Conservation (phyloP, 2,113 vertebrate genomes). For the Erpornis zantholeuca region DNA sequence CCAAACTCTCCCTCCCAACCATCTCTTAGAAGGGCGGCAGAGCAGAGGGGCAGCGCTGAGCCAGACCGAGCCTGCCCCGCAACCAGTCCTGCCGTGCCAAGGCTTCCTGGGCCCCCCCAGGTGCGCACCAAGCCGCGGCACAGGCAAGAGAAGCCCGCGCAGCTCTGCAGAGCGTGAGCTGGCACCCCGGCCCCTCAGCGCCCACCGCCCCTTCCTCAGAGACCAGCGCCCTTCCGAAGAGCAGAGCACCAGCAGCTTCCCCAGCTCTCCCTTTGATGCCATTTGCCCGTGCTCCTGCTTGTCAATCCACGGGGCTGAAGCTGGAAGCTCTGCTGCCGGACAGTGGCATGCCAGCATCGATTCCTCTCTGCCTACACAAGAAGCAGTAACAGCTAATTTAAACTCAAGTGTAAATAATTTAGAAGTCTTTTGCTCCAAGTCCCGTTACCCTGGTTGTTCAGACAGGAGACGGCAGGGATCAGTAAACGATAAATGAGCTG, state of each 20-base stretch:
- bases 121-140: accelerated
- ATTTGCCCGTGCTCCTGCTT: not conserved
- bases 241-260: accelerated
- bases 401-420: not conserved
- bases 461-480: not conserved
- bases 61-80: not conserved
- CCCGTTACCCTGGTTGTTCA: accelerated
- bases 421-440: not conserved
- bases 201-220: accelerated
- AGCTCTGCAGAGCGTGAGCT: not conserved
- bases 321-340: accelerated
- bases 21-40: accelerated
- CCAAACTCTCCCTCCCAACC: not conserved
- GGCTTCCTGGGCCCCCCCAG: not conserved
- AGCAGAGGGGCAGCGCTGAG: not conserved
- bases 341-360: not conserved
- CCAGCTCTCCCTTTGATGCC: accelerated
- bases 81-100: not conserved
- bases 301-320: not conserved
- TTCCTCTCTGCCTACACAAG: not conserved
- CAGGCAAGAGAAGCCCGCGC: accelerated
- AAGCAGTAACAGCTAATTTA: not conserved
- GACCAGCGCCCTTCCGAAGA: accelerated
- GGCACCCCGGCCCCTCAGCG: accelerated
- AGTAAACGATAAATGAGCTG: not conserved